phyloP scores from a whole-genome alignment of 2,797 vertebrate species.

The Epinephelus awoara region DNA sequence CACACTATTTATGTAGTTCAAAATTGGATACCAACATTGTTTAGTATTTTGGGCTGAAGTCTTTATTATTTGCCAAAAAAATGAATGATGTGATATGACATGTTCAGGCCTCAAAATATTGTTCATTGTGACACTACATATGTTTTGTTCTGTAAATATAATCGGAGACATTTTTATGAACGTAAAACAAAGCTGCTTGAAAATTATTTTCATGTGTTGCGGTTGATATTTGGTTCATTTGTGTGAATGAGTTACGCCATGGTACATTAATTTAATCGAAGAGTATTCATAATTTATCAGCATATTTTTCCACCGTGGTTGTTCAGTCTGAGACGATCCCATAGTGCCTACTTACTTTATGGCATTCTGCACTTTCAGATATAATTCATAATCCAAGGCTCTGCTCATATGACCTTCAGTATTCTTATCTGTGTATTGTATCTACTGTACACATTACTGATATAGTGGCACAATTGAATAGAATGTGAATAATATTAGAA shows the following conservation, averaged over 20 bases:
- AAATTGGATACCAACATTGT: conserved; percentile 59
- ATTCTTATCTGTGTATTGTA: background rate
- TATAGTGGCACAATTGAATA: background rate
- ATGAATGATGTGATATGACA: conserved; percentile 49
- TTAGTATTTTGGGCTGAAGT: conserved; percentile 59
- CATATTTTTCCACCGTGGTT: too few relatives aligned
- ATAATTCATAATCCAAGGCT: background rate
- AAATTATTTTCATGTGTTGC: conserved; percentile 30
- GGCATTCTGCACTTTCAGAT: background rate
- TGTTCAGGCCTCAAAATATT: conserved; percentile 58
- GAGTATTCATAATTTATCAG: background rate
- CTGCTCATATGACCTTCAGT: background rate
- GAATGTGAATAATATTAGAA: background rate
- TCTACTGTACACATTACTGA: background rate
- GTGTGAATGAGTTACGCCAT: background rate
- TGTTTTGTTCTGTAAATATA: conserved; percentile 84
- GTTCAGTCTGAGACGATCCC: background rate
- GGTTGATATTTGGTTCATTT: background rate
- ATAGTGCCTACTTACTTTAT: background rate
- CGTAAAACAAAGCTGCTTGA: conserved; percentile 69
- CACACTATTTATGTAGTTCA: conserved; percentile 69
- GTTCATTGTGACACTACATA: conserved; percentile 68
- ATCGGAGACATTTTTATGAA: conserved; percentile 81
- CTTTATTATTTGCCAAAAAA: conserved; percentile 72
- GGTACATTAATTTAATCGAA: background rate